Percentiles rank a stretch among this genome's conserved stretches.
Evolutionary conservation across 2,888 invertebrate species (phyloP).

Genomic region (Drosophila infuscata): DNA sequence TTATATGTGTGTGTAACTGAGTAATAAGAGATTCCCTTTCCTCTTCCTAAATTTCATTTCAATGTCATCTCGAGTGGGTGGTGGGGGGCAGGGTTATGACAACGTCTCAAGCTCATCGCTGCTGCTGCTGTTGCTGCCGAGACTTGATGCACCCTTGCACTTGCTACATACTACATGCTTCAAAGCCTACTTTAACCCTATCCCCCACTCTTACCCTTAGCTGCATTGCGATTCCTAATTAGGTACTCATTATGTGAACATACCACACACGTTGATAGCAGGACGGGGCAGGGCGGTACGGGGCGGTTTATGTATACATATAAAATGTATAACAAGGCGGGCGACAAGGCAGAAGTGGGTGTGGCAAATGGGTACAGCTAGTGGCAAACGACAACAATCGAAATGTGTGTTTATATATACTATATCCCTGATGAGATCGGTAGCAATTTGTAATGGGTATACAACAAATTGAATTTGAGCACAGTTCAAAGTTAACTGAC

Average conservation of each 20-base stretch:
- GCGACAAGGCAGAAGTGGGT: not conserved
- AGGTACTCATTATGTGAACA: constrained; percentile 16
- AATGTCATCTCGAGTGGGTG: not conserved
- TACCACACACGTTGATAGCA: not conserved
- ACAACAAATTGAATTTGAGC: not conserved
- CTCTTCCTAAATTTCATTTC: not conserved
- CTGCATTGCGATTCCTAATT: constrained; percentile 2
- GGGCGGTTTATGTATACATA: not conserved
- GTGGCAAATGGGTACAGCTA: not conserved
- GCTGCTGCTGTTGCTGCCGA: not conserved
- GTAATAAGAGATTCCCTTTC: not conserved
- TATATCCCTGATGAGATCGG: too few relatives aligned
- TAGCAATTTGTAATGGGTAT: too few relatives aligned
- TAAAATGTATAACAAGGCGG: not conserved
- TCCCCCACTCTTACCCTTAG: not conserved
- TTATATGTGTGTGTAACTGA: not conserved
- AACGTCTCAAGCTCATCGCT: constrained; percentile 2
- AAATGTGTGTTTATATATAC: not conserved
- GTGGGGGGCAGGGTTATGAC: not conserved
- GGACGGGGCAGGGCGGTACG: not conserved
- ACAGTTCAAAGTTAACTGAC: not conserved
- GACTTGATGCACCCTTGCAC: constrained; percentile 2
- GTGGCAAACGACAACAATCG: not conserved
- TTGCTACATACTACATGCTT: not conserved
- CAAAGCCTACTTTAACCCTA: not conserved